Percentiles rank a stretch among this genome's conserved stretches.
phyloP scores from a whole-genome alignment of 2,113 vertebrate species.

The Panthera leo region DNA sequence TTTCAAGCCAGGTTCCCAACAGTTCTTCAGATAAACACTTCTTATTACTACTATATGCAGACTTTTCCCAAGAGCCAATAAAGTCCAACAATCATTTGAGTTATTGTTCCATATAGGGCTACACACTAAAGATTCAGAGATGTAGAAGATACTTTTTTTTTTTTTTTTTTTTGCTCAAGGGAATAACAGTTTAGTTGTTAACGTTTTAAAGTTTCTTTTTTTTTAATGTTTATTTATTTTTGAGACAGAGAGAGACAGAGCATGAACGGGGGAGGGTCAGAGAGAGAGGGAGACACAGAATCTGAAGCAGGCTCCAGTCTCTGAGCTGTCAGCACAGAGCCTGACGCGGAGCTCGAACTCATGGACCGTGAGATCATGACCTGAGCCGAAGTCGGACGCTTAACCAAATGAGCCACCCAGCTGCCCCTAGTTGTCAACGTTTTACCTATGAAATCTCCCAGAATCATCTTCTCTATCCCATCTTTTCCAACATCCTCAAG shows the following conservation, averaged over 20 bases:
- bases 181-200: slow-evolving; percentile 3
- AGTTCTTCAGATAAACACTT: background rate
- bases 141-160: background rate
- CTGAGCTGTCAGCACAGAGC: too few relatives aligned
- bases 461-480: background rate
- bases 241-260: too few relatives aligned
- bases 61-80: background rate
- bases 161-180: background rate
- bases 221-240: too few relatives aligned
- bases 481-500: background rate
- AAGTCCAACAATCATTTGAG: background rate
- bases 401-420: too few relatives aligned
- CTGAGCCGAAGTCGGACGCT: too few relatives aligned
- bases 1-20: background rate
- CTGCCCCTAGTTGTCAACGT: background rate
- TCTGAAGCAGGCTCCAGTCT: too few relatives aligned
- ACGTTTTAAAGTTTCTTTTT: background rate
- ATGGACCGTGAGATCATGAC: too few relatives aligned
- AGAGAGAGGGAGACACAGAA: too few relatives aligned
- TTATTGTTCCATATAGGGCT: background rate
- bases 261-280: too few relatives aligned
- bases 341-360: too few relatives aligned
- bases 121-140: background rate
- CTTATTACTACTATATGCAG: slow-evolving; percentile 16
- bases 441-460: slow-evolving; percentile 11